A percentile compares a stretch with the other conserved stretches of the same genome.
Evolutionary conservation across 2,113 vertebrate species (phyloP).

Genomic region (Muscicapa adusta): DNA sequence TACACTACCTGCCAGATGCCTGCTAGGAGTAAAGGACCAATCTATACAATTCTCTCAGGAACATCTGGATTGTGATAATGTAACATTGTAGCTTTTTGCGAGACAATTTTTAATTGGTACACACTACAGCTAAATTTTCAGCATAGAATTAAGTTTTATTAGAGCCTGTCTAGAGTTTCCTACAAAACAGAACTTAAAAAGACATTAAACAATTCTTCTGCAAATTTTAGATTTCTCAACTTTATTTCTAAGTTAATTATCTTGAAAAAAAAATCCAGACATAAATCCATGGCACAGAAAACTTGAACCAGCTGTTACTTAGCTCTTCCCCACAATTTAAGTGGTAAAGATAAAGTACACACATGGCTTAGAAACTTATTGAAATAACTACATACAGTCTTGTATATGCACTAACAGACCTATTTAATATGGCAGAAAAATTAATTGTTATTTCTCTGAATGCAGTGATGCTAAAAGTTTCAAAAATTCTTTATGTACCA

Average conservation of each 20-base stretch:
- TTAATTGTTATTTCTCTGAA: background rate
- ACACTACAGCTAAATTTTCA: background rate
- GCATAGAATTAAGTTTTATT: background rate
- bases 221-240: background rate
- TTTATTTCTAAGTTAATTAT: background rate
- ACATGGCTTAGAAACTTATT: background rate
- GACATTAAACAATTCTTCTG: background rate
- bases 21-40: conserved; percentile 47
- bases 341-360: background rate
- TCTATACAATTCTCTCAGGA: conserved; percentile 10
- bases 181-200: background rate
- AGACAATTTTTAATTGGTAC: background rate
- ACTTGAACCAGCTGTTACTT: background rate
- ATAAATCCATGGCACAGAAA: background rate
- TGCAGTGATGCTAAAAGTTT: background rate
- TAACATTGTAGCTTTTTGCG: background rate
- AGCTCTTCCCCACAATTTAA: background rate
- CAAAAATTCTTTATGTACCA: background rate
- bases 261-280: background rate
- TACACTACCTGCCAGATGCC: conserved; percentile 35
- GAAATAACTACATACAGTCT: background rate
- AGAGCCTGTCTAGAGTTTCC: background rate
- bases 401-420: background rate
- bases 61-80: conserved; percentile 12
- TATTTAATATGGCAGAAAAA: background rate